Percentiles rank a stretch among this genome's conserved stretches.
Evolutionary conservation across 53 echinoderm and acorn worm species (phyloP).

Genomic region (Holothuria scabra): DNA sequence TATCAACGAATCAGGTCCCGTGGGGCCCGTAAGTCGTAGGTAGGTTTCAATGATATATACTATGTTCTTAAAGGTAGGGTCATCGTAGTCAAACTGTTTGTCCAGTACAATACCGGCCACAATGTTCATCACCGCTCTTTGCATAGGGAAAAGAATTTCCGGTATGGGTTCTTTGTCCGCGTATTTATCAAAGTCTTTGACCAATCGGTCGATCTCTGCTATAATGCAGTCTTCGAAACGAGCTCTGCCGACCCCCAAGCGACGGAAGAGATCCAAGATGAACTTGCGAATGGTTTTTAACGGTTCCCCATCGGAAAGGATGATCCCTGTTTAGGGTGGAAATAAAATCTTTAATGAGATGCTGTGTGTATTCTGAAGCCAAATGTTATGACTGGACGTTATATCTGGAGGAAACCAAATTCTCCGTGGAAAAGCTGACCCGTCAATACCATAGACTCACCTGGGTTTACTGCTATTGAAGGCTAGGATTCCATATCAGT

Average conservation of each 20-base stretch:
- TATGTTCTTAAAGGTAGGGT: constrained; percentile 6
- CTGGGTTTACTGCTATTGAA: too few species aligned
- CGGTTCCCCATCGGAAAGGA: constrained; percentile 21
- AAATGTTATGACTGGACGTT: too few species aligned
- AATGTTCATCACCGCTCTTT: constrained; percentile 42
- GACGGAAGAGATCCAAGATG: constrained; percentile 42
- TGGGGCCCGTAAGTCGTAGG: constrained; percentile 26
- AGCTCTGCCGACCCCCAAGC: constrained; percentile 44
- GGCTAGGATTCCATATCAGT: too few species aligned
- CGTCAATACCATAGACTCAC: too few species aligned
- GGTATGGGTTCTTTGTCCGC: background rate
- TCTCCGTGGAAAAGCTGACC: too few species aligned
- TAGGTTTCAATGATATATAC: constrained; percentile 21
- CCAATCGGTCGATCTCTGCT: constrained; percentile 26
- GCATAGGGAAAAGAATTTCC: constrained; percentile 4
- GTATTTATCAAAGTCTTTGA: background rate
- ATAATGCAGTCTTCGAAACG: constrained; percentile 17
- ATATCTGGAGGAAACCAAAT: too few species aligned
- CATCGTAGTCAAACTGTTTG: constrained; percentile 20
- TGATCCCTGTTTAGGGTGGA: constrained; percentile 17
- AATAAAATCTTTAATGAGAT: background rate
- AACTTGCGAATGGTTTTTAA: constrained; percentile 38
- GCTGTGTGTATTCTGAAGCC: too few species aligned
- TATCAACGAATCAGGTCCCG: background rate
- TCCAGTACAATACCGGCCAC: constrained; percentile 4